phyloP scores from a whole-genome alignment of 2,113 vertebrate genomes.

The Mormyrus iriodes region DNA sequence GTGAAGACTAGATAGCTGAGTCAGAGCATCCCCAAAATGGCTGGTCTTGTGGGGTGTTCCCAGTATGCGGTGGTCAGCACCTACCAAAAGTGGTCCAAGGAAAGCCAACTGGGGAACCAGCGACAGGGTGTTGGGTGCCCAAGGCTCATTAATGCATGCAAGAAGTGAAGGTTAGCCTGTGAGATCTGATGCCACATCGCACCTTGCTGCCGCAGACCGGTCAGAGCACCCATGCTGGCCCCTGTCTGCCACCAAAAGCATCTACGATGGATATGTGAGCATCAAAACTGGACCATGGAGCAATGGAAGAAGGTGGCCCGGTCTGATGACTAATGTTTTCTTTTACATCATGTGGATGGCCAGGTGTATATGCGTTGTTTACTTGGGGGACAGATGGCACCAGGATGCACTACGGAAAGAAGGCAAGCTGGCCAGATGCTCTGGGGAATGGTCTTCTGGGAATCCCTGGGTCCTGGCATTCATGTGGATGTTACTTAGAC shows the following conservation, averaged over 20 bases:
- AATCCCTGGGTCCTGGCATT: background rate
- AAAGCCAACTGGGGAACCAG: background rate
- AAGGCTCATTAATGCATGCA: background rate
- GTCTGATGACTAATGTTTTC: too few species aligned
- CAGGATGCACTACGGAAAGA: background rate
- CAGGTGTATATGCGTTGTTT: too few species aligned
- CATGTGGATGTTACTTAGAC: background rate
- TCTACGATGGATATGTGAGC: background rate
- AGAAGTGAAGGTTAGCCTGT: background rate
- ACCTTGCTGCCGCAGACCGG: background rate
- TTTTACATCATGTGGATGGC: too few species aligned
- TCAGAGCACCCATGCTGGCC: background rate
- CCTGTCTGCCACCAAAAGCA: background rate
- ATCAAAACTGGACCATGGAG: too few species aligned
- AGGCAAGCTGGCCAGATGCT: background rate
- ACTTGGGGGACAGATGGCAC: background rate
- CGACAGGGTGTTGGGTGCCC: background rate
- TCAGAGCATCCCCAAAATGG: background rate
- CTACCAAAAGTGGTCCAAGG: background rate
- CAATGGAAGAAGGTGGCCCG: too few species aligned
- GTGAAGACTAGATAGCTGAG: background rate
- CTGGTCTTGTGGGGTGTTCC: background rate
- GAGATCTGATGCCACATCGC: background rate
- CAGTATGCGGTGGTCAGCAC: background rate
- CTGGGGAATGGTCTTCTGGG: background rate